Conservation (phyloP, 2,888 invertebrate species). For the Sinotaia quadrata region DNA sequence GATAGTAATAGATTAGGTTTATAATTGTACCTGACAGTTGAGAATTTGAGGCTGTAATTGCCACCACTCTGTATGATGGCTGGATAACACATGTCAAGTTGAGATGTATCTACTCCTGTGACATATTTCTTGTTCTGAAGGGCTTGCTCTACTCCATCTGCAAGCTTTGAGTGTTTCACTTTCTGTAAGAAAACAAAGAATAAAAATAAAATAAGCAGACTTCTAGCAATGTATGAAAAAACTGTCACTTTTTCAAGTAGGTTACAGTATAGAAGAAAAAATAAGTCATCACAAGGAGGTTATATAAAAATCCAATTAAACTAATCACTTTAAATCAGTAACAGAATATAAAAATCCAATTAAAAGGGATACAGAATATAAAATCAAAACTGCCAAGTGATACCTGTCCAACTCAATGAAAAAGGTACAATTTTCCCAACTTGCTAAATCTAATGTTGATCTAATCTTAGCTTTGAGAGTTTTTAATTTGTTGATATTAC, state of each 20-base stretch:
- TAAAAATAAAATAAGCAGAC: not conserved
- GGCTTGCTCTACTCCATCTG: conserved; percentile 94
- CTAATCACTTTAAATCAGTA: too few species aligned
- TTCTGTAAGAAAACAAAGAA: conserved; percentile 78
- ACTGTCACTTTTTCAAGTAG: not conserved
- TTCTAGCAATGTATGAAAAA: not conserved
- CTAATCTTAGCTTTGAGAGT: too few species aligned
- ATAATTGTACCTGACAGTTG: conserved; percentile 78
- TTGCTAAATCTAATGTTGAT: too few species aligned
- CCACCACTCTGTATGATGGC: conserved; percentile 99
- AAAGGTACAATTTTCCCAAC: too few species aligned
- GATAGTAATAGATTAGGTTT: too few species aligned
- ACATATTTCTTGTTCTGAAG: conserved; percentile 97
- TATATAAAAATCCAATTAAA: too few species aligned
- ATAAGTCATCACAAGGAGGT: not conserved
- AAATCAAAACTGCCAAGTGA: too few species aligned
- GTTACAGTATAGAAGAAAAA: not conserved
- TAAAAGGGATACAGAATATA: too few species aligned
- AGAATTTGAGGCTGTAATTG: conserved; percentile 97
- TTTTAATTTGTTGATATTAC: too few species aligned
- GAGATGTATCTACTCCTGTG: conserved; percentile 87
- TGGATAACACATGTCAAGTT: conserved; percentile 97
- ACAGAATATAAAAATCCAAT: too few species aligned
- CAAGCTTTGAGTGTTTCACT: conserved; percentile 94
- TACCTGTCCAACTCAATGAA: too few species aligned